These are phyloP conservation scores for Sander vitreus DNA, from an alignment of 2,113 vertebrate species.

Conservation along the genomic window DNA sequence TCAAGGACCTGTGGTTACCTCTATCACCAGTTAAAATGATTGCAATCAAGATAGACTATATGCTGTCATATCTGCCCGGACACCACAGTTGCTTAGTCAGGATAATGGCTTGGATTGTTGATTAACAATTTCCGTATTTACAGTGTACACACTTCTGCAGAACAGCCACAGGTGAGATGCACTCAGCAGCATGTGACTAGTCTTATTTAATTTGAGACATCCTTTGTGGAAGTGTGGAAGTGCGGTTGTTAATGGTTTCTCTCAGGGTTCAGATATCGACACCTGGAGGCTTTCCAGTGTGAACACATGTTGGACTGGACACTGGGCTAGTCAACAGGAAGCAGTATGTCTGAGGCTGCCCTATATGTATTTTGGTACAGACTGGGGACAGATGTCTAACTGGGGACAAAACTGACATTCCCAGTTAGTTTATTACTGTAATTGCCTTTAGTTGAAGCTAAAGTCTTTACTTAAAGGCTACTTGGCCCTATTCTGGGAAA, in stretches of 20 bases:
- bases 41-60: slow-evolving; percentile 14
- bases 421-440: not conserved
- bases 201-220: slow-evolving; percentile 3
- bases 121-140: slow-evolving; percentile 57
- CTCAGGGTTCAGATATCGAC: not conserved
- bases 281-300: slow-evolving; percentile 10
- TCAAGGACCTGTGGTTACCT: slow-evolving; percentile 28
- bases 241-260: slow-evolving; percentile 6
- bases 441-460: slow-evolving; percentile 15
- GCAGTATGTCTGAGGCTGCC: not conserved
- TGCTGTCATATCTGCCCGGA: slow-evolving; percentile 21
- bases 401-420: slow-evolving; percentile 11
- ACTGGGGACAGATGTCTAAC: slow-evolving; percentile 3
- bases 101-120: slow-evolving; percentile 31
- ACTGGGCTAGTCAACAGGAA: not conserved
- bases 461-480: slow-evolving; percentile 39
- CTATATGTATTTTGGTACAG: not conserved
- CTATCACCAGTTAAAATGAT: slow-evolving; percentile 8
- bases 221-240: not conserved
- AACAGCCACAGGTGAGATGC: not conserved
- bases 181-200: slow-evolving; percentile 34
- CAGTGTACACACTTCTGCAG: slow-evolving; percentile 13
- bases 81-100: slow-evolving; percentile 33
- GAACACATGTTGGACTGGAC: slow-evolving; percentile 4
- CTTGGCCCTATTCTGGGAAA: slow-evolving; percentile 5